Conservation (phyloP, 2,113 vertebrate species). For the Spea multiplicata region DNA sequence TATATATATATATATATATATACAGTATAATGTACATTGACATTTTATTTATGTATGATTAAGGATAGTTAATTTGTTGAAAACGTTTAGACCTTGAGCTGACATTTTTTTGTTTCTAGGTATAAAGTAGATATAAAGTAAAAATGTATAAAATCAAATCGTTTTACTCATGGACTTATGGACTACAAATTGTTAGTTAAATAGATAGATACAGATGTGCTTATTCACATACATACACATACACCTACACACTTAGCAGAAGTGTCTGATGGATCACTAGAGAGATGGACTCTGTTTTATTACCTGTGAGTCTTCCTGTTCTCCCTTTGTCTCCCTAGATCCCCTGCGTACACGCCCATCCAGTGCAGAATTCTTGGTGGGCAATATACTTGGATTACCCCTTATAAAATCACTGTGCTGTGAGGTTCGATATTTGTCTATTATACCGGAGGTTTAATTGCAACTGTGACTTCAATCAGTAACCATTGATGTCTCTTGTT, state of each 20-base stretch:
- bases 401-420: neutral
- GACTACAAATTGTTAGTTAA: too few relatives aligned
- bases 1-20: conserved; percentile 26
- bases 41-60: too few relatives aligned
- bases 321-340: neutral
- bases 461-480: neutral
- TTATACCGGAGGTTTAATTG: neutral
- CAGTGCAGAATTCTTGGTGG: neutral
- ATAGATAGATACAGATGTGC: neutral
- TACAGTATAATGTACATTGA: neutral
- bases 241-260: neutral
- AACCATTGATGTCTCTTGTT: neutral
- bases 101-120: too few relatives aligned
- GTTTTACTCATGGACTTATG: too few relatives aligned
- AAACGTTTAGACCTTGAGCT: too few relatives aligned
- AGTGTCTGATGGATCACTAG: neutral
- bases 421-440: neutral
- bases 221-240: conserved; percentile 14
- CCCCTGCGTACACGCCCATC: conserved; percentile 24
- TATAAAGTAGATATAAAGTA: too few relatives aligned
- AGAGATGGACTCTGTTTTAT: neutral
- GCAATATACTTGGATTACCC: neutral
- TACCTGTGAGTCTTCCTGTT: neutral
- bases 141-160: too few relatives aligned
- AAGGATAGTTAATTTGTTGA: too few relatives aligned